phyloP scores from a whole-genome alignment of 2,113 vertebrate genomes.

The Ardeotis arabs region DNA sequence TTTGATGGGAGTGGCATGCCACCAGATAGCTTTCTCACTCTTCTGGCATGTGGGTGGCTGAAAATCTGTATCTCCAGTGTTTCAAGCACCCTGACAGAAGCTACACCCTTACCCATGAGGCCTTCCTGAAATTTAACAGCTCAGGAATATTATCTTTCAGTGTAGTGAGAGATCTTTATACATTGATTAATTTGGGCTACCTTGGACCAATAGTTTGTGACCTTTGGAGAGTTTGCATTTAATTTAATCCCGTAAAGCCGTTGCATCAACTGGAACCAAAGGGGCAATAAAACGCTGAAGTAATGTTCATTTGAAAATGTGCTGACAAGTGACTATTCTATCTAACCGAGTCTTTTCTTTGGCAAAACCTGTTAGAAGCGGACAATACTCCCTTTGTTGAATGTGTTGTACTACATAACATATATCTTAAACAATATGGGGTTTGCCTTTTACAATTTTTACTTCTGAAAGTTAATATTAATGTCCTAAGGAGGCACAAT shows the following conservation, averaged over 20 bases:
- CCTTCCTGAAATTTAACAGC: neutral
- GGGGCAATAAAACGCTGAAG: neutral
- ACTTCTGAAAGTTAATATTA: neutral
- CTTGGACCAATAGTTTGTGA: neutral
- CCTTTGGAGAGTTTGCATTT: neutral
- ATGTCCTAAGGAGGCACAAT: neutral
- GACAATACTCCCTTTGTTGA: neutral
- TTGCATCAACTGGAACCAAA: neutral
- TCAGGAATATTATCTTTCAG: neutral
- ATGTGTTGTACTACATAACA: neutral
- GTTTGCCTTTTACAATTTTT: neutral
- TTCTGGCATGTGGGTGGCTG: neutral
- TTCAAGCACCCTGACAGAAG: neutral
- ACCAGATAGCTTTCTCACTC: neutral
- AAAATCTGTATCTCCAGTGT: neutral
- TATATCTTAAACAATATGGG: neutral
- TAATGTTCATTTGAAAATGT: neutral
- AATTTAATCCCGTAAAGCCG: neutral
- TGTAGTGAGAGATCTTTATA: neutral
- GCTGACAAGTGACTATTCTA: neutral
- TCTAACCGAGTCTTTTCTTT: neutral
- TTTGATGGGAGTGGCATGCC: neutral
- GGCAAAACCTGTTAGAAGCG: neutral
- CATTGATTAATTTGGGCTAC: neutral
- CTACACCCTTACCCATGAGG: neutral